These are phyloP conservation scores for Actias luna DNA, from an alignment of 2,888 invertebrate species.

Conservation along the genomic window DNA sequence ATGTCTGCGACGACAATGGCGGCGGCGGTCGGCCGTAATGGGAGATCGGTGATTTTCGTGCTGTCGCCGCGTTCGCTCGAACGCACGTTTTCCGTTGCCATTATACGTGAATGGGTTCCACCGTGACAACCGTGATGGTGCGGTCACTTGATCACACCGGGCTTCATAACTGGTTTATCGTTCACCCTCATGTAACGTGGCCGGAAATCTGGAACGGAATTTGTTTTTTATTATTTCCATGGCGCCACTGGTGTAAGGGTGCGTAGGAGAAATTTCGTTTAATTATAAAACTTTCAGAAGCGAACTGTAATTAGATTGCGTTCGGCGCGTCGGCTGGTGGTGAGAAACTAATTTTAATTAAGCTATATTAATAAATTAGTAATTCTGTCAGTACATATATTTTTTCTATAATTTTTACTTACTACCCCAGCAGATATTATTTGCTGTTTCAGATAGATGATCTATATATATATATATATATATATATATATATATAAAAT, in stretches of 20 bases:
- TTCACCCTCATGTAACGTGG: conserved; percentile 2
- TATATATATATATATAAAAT: no score
- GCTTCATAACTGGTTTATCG: background rate
- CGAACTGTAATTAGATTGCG: background rate
- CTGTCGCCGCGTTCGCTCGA: conserved; percentile 40
- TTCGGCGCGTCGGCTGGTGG: background rate
- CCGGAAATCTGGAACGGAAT: conserved; percentile 10
- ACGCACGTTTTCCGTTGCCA: conserved; percentile 29
- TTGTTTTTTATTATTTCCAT: background rate
- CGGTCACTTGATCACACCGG: background rate
- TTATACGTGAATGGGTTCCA: background rate
- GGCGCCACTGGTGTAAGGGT: background rate
- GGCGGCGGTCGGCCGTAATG: conserved; percentile 38
- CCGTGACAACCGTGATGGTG: background rate
- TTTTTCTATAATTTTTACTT: no score
- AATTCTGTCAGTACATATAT: no score
- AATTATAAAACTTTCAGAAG: background rate
- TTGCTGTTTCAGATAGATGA: no score
- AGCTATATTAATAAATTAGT: no score
- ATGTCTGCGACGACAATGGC: conserved; percentile 39
- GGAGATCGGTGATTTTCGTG: conserved; percentile 38
- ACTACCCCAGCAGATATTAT: no score
- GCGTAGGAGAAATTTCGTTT: background rate
- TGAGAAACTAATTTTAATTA: background rate
- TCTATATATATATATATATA: no score